These are phyloP conservation scores for Acrobasis suavella DNA, from an alignment of 2,888 invertebrate species.

Conservation along the genomic window DNA sequence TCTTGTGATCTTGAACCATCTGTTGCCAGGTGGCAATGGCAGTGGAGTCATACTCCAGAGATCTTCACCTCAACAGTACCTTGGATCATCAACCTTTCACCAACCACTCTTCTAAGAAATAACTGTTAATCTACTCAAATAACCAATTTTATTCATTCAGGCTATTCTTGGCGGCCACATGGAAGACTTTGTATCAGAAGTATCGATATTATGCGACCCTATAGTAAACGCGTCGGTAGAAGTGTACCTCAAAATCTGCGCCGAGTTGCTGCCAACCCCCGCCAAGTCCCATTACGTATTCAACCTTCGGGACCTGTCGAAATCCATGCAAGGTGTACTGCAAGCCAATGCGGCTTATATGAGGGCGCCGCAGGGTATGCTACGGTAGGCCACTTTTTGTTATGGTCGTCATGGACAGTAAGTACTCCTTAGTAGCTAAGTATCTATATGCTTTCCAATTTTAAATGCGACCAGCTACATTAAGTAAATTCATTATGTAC, in stretches of 20 bases:
- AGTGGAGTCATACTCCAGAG: too few relatives aligned
- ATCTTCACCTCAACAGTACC: too few relatives aligned
- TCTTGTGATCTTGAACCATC: too few relatives aligned
- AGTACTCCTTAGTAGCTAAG: too few relatives aligned
- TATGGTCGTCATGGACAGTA: not conserved
- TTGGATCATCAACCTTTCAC: too few relatives aligned
- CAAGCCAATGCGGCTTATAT: conserved; percentile 89
- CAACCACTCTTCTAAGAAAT: too few relatives aligned
- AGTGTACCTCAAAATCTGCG: conserved; percentile 89
- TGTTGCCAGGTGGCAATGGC: too few relatives aligned
- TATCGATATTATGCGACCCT: conserved; percentile 85
- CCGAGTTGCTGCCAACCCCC: conserved; percentile 93
- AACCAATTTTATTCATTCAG: conserved; percentile 47
- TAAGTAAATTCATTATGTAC: too few relatives aligned
- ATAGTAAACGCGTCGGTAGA: conserved; percentile 93
- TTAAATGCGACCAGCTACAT: too few relatives aligned
- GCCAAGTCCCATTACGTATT: conserved; percentile 96
- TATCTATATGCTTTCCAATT: too few relatives aligned
- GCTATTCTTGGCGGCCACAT: conserved; percentile 89
- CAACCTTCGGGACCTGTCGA: conserved; percentile 94
- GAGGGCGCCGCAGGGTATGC: conserved; percentile 85
- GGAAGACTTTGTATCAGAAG: conserved; percentile 87
- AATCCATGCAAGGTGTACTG: conserved; percentile 94
- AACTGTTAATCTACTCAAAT: too few relatives aligned
- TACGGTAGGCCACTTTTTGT: conserved; percentile 71